These are phyloP conservation scores for Corythaixoides concolor DNA, from an alignment of 2,113 vertebrate species.

Conservation along the genomic window DNA sequence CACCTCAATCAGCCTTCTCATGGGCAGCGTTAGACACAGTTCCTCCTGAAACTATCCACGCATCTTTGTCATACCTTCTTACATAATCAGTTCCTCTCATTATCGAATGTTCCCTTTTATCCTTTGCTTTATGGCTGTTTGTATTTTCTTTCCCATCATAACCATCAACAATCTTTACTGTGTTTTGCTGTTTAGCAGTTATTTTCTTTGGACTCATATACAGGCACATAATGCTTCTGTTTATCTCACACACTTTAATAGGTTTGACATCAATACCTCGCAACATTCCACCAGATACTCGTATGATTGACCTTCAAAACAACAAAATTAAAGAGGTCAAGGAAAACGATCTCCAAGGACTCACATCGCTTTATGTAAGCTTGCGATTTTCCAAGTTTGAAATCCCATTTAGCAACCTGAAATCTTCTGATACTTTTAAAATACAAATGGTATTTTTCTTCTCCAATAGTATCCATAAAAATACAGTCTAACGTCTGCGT, in stretches of 20 bases:
- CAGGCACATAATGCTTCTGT: neutral
- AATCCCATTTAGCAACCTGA: neutral
- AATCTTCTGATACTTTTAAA: neutral
- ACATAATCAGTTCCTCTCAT: neutral
- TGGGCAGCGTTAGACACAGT: neutral
- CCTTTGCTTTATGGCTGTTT: neutral
- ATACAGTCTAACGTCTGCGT: neutral
- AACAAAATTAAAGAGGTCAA: slow-evolving; percentile 97
- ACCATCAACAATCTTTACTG: neutral
- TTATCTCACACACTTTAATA: slow-evolving; percentile 57
- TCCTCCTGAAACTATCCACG: neutral
- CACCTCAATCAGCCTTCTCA: neutral
- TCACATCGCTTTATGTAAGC: slow-evolving; percentile 87
- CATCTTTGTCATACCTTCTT: accelerated
- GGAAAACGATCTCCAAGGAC: slow-evolving; percentile 92
- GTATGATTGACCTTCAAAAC: slow-evolving; percentile 96
- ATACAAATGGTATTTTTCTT: neutral
- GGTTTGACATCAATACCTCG: slow-evolving; percentile 88
- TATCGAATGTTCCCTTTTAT: neutral
- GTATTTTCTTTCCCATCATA: neutral
- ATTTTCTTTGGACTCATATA: neutral
- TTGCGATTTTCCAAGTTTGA: neutral
- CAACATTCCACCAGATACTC: slow-evolving; percentile 88
- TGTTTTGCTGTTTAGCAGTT: neutral
- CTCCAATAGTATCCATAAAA: neutral